These are phyloP conservation scores for Megaustenia siamemsis DNA, from an alignment of 2,888 invertebrate species.

Conservation along the genomic window DNA sequence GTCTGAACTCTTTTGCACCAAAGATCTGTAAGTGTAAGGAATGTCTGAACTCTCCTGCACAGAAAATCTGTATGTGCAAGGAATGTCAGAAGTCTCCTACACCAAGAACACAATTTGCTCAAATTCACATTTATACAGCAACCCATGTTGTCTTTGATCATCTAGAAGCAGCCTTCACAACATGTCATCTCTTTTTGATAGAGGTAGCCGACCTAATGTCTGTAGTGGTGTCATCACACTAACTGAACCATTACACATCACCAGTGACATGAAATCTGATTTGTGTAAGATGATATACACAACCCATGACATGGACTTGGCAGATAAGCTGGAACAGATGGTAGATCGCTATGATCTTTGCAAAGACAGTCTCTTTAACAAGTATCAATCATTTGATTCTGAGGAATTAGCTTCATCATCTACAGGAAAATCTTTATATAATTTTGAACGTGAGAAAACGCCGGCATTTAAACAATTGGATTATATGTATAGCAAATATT, in stretches of 20 bases:
- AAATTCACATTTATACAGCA: not conserved
- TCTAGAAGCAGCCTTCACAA: not conserved
- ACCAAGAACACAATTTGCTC: conserved; percentile 7
- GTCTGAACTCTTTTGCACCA: no score
- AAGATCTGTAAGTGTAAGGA: no score
- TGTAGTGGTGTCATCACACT: not conserved
- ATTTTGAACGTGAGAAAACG: no score
- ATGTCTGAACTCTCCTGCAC: no score
- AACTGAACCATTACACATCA: not conserved
- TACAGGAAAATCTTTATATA: no score
- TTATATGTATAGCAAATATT: no score
- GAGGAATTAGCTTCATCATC: no score
- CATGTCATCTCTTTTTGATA: not conserved
- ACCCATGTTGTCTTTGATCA: not conserved
- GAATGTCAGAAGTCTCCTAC: not conserved
- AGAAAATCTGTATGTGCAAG: not conserved
- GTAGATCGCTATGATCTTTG: no score
- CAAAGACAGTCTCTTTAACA: no score
- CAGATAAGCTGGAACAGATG: not conserved
- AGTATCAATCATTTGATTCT: no score
- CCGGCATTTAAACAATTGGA: no score
- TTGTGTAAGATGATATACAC: not conserved
- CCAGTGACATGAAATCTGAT: not conserved
- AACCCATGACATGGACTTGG: not conserved
- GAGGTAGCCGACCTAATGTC: not conserved